Conservation (phyloP, 2,888 invertebrate species). For the Agriopis aurantiaria region DNA sequence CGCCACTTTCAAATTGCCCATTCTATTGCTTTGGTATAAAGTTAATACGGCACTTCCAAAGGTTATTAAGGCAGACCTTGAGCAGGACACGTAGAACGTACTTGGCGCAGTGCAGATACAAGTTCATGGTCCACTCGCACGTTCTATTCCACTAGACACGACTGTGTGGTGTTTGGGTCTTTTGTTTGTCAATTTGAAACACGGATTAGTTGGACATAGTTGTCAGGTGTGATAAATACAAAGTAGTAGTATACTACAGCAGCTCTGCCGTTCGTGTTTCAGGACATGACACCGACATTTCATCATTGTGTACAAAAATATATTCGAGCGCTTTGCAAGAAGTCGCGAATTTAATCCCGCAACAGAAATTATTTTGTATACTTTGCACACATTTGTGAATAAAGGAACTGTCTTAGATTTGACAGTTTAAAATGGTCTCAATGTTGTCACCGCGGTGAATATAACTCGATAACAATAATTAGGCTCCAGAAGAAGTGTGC, state of each 20-base stretch:
- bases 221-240: not conserved
- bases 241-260: not conserved
- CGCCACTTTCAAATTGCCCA: not conserved
- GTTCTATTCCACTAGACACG: slow-evolving; percentile 25
- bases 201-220: not conserved
- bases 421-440: too few relatives aligned
- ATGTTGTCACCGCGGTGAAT: too few relatives aligned
- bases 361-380: too few relatives aligned
- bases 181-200: slow-evolving; percentile 2
- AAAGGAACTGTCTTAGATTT: too few relatives aligned
- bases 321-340: too few relatives aligned
- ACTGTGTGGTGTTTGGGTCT: not conserved
- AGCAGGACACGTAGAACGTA: slow-evolving; percentile 37
- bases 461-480: too few relatives aligned
- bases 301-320: too few relatives aligned
- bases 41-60: slow-evolving; percentile 2
- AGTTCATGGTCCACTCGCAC: slow-evolving; percentile 43
- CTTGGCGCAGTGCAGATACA: slow-evolving; percentile 44
- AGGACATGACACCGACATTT: too few relatives aligned
- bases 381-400: too few relatives aligned
- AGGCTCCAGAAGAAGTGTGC: too few relatives aligned
- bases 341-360: too few relatives aligned
- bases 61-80: slow-evolving; percentile 37
- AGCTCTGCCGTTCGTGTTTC: too few relatives aligned
- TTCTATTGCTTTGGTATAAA: not conserved